Conservation (phyloP, 2,888 invertebrate species). For the Pachydiplax longipennis region DNA sequence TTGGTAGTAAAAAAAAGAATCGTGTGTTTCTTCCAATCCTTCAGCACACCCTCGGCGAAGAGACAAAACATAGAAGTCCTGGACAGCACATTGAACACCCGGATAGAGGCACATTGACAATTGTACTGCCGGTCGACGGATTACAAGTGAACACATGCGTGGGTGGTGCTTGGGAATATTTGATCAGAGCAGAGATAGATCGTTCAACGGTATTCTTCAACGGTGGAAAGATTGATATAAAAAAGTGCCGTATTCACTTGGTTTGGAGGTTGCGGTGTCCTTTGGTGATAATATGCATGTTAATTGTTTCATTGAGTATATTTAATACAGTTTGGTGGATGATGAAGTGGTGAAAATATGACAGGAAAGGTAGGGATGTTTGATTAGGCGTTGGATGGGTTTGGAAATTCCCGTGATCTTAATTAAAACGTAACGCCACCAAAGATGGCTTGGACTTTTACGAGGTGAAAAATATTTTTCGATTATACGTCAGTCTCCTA, state of each 20-base stretch:
- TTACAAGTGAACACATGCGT: conserved; percentile 16
- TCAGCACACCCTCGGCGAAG: conserved; percentile 37
- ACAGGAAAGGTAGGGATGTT: no score
- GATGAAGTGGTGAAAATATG: no score
- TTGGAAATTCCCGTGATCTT: no score
- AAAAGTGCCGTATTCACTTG: not conserved
- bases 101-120: not conserved
- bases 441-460: no score
- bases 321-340: no score
- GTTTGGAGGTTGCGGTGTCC: not conserved
- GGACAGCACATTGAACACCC: not conserved
- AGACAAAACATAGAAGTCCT: not conserved
- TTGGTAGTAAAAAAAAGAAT: not conserved
- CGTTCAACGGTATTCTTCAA: not conserved
- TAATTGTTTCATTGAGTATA: not conserved
- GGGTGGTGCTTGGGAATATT: not conserved
- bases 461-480: no score
- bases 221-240: not conserved
- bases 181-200: not conserved
- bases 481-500: no score
- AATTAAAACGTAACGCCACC: no score
- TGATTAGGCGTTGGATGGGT: no score
- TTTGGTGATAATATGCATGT: conserved; percentile 22
- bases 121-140: not conserved
- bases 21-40: not conserved